A percentile compares a stretch with the other conserved stretches of the same genome.
Evolutionary conservation across 1,140 invertebrate species (phyloP).

Genomic region (Hormaphis cornu): DNA sequence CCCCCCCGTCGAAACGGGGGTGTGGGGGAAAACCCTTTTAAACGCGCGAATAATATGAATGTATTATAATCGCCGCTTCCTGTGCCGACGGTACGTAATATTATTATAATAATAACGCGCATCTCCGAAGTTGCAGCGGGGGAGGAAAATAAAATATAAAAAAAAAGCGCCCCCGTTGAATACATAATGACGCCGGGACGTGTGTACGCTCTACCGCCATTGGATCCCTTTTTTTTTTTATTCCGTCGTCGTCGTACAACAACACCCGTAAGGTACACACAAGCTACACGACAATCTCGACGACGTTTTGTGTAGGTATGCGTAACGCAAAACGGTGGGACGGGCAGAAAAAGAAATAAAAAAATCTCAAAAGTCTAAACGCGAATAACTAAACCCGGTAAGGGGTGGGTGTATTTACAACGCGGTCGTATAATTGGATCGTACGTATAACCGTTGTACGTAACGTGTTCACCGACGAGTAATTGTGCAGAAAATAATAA

Average conservation of each 20-base stretch:
- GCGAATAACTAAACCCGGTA: not conserved
- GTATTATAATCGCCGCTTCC: constrained; percentile 22
- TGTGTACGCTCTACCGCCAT: constrained; percentile 3
- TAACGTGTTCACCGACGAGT: constrained; percentile 9
- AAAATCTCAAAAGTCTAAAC: constrained; percentile 9
- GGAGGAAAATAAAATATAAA: not conserved
- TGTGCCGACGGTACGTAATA: too few relatives aligned
- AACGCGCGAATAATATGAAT: constrained; percentile 21
- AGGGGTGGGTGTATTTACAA: constrained; percentile 21
- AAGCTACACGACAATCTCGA: too few relatives aligned
- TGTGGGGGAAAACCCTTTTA: constrained; percentile 2
- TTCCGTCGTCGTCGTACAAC: not conserved
- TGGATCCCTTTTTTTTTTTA: constrained; percentile 1
- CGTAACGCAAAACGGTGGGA: not conserved
- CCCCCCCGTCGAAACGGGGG: too few relatives aligned
- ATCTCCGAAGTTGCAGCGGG: not conserved
- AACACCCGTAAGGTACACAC: too few relatives aligned
- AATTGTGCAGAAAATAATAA: constrained; percentile 18
- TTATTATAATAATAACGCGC: too few relatives aligned
- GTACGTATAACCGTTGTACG: not conserved
- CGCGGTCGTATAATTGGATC: constrained; percentile 11
- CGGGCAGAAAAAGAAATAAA: not conserved
- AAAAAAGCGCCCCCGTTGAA: constrained; percentile 6
- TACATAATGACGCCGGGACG: constrained; percentile 21
- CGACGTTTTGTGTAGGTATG: constrained; percentile 24